Percentiles rank a stretch among this genome's conserved stretches.
Evolutionary conservation across 2,888 invertebrate species (phyloP).

Genomic region (Acanthosoma haemorrhoidale): DNA sequence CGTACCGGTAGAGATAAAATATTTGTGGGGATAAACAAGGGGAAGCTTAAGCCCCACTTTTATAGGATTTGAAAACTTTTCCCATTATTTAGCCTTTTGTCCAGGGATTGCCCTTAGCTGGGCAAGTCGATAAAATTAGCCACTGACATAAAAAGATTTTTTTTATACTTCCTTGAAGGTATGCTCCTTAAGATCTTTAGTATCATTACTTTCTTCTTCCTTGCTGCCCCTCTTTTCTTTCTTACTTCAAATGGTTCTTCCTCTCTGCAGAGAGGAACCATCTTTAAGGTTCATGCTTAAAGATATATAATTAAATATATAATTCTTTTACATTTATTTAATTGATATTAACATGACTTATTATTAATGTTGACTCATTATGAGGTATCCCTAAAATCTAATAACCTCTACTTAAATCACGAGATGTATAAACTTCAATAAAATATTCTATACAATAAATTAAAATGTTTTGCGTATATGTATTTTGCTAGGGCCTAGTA

Average conservation of each 20-base stretch:
- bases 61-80: slow-evolving; percentile 5
- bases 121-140: slow-evolving; percentile 8
- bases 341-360: too few species aligned
- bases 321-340: too few species aligned
- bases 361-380: too few species aligned
- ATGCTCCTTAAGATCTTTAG: neutral
- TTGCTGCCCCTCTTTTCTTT: neutral
- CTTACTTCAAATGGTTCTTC: slow-evolving; percentile 18
- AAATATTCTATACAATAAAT: too few species aligned
- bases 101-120: neutral
- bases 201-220: neutral
- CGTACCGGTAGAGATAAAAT: neutral
- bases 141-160: neutral
- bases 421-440: too few species aligned
- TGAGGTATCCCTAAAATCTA: too few species aligned
- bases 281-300: too few species aligned
- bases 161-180: neutral
- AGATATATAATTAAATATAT: too few species aligned
- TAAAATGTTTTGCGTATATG: too few species aligned
- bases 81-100: slow-evolving; percentile 1
- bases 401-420: too few species aligned
- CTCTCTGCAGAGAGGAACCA: neutral
- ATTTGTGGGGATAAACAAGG: neutral
- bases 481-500: too few species aligned
- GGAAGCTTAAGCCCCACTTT: neutral